phyloP scores from a whole-genome alignment of 2,113 vertebrate species.

The Brienomyrus longianalis region DNA sequence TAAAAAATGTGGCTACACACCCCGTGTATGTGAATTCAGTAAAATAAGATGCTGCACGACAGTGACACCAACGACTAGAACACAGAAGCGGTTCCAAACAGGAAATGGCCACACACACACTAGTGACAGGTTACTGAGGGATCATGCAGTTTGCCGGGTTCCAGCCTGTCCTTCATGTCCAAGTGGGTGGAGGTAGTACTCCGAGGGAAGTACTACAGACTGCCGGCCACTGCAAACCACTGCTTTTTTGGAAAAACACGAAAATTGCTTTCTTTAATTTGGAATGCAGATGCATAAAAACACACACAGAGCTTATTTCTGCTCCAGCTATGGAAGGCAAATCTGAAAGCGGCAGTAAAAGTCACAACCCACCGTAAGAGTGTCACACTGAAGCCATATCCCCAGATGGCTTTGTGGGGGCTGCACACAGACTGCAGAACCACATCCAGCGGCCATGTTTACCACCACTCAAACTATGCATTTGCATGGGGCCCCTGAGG shows the following conservation, averaged over 20 bases:
- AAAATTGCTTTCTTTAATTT: background rate
- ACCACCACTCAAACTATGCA: background rate
- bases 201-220: background rate
- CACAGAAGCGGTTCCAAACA: background rate
- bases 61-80: background rate
- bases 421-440: background rate
- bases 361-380: background rate
- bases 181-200: background rate
- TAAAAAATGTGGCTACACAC: background rate
- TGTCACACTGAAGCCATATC: background rate
- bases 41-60: background rate
- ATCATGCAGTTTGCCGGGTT: background rate
- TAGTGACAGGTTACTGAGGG: background rate
- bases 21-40: background rate
- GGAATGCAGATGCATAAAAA: background rate
- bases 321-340: background rate
- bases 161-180: background rate
- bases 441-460: background rate
- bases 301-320: background rate
- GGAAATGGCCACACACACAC: background rate
- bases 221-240: background rate
- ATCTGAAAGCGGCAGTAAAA: background rate
- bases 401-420: background rate
- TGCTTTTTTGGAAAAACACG: background rate
- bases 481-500: background rate